These are phyloP conservation scores for Saccostrea glomerata DNA, from an alignment of 1,140 invertebrate genomes.

Conservation along the genomic window DNA sequence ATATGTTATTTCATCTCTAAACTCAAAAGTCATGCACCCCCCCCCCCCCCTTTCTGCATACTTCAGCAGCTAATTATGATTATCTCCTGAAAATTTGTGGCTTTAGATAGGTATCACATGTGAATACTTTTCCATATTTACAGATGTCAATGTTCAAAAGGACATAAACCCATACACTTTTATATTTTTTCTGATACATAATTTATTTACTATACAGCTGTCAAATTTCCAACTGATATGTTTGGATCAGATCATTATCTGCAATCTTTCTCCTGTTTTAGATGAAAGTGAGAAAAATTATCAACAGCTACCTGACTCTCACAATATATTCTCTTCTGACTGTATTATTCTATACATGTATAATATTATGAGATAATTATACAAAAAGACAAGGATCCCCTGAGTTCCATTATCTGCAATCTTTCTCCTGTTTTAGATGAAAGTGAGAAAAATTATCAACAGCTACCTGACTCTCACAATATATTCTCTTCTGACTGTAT, in stretches of 20 bases:
- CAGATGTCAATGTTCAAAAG: background rate
- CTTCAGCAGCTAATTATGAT: too few relatives aligned
- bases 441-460: background rate
- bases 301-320: background rate
- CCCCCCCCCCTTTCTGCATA: too few relatives aligned
- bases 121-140: too few relatives aligned
- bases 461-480: background rate
- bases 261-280: too few relatives aligned
- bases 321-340: slow-evolving; percentile 11
- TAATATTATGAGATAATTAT: slow-evolving; percentile 6
- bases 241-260: too few relatives aligned
- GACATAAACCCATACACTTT: background rate
- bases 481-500: background rate
- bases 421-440: too few relatives aligned
- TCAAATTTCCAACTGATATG: too few relatives aligned
- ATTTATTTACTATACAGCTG: background rate
- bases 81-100: too few relatives aligned
- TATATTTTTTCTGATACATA: background rate
- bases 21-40: too few relatives aligned
- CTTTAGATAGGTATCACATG: too few relatives aligned
- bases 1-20: too few relatives aligned
- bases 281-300: too few relatives aligned
- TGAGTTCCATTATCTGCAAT: background rate
- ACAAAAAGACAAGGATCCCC: background rate
- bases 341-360: background rate